Percentiles rank a stretch among this genome's conserved stretches.
These are phyloP conservation scores for Morone chrysops DNA, from an alignment of 2,113 vertebrate genomes.

Conservation along the genomic window DNA sequence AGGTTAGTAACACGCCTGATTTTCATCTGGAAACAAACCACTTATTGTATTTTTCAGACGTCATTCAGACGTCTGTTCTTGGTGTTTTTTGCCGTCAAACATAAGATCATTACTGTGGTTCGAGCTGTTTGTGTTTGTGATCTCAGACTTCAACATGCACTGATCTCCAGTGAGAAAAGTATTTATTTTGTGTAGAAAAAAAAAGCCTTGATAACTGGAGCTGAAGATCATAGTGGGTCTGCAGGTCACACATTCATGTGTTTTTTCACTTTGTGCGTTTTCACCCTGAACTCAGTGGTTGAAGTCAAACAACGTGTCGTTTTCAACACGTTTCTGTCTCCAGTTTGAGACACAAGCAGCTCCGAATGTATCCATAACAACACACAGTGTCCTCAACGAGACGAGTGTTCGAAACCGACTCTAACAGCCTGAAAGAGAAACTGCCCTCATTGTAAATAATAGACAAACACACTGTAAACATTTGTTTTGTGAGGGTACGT, in stretches of 20 bases:
- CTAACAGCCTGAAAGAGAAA: constrained; percentile 1
- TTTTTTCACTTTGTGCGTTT: constrained; percentile 1
- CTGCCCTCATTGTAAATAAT: constrained; percentile 55
- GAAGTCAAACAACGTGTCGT: background rate
- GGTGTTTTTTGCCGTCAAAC: constrained; percentile 10
- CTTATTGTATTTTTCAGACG: background rate
- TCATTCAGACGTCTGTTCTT: background rate
- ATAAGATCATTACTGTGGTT: background rate
- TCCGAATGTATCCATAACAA: constrained; percentile 35
- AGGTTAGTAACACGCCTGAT: background rate
- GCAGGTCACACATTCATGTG: constrained; percentile 18
- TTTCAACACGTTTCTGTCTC: background rate
- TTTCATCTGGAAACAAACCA: background rate
- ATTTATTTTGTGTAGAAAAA: constrained; percentile 68
- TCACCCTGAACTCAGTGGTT: background rate
- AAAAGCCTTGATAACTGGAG: constrained; percentile 15
- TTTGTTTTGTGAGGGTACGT: background rate
- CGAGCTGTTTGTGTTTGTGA: constrained; percentile 10
- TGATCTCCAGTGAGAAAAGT: constrained; percentile 65
- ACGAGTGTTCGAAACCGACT: background rate
- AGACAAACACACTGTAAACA: constrained; percentile 27
- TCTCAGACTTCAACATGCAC: constrained; percentile 50
- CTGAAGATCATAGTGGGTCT: constrained; percentile 49
- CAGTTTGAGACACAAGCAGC: background rate
- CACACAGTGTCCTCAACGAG: constrained; percentile 1